Percentiles rank a stretch among this genome's conserved stretches.
Conservation (phyloP, 2,113 vertebrate species). For the Progne subis region DNA sequence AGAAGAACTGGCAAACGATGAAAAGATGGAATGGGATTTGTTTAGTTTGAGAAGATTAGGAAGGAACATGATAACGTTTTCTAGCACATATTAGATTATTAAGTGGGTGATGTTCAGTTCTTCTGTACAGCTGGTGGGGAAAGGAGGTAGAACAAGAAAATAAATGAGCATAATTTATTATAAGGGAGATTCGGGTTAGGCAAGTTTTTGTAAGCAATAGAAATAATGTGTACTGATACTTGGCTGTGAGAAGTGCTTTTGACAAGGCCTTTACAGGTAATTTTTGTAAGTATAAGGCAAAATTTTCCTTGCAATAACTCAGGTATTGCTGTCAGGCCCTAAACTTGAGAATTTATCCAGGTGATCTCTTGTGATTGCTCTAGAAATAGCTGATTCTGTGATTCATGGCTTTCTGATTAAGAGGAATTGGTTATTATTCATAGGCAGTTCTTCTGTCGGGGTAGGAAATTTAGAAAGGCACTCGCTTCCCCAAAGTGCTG, state of each 20-base stretch:
- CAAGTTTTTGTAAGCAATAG: not conserved
- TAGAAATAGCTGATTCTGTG: not conserved
- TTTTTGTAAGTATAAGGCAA: not conserved
- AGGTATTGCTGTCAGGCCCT: not conserved
- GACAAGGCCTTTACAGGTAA: not conserved
- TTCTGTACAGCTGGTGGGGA: not conserved
- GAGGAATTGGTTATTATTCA: not conserved
- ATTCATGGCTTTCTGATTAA: not conserved
- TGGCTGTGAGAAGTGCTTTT: not conserved
- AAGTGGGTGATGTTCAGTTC: not conserved
- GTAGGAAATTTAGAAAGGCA: not conserved
- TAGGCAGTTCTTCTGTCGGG: not conserved
- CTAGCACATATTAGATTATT: slow-evolving; percentile 12
- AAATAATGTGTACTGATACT: not conserved
- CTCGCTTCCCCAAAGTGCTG: not conserved
- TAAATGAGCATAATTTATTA: not conserved
- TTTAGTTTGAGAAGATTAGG: slow-evolving; percentile 48
- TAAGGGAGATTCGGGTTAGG: not conserved
- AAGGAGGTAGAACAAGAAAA: not conserved
- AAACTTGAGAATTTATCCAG: not conserved
- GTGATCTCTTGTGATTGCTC: not conserved
- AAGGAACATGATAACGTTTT: slow-evolving; percentile 17
- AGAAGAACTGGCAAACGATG: slow-evolving; percentile 20
- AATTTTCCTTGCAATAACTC: not conserved
- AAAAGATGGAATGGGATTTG: slow-evolving; percentile 46